Percentiles rank a stretch among this genome's conserved stretches.
phyloP scores from a whole-genome alignment of 2,113 vertebrate genomes.

The Oceanodroma tethys region DNA sequence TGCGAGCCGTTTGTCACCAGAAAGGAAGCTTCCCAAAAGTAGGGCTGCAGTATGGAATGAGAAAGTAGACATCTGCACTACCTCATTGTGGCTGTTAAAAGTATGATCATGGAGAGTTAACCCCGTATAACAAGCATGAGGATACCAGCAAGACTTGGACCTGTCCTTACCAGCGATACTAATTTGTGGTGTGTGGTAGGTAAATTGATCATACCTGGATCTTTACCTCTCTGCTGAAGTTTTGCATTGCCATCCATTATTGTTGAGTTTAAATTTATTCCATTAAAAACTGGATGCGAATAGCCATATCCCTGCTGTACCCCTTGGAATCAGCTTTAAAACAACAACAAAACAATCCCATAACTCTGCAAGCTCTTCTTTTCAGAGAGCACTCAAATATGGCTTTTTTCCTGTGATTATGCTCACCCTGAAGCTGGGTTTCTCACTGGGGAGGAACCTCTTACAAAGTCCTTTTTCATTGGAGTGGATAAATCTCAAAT shows the following conservation, averaged over 20 bases:
- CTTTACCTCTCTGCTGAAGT: background rate
- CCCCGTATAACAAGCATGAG: background rate
- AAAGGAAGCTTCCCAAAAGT: background rate
- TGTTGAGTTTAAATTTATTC: background rate
- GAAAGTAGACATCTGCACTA: background rate
- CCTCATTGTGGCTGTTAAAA: background rate
- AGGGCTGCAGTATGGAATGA: background rate
- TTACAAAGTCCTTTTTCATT: background rate
- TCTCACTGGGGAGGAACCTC: background rate
- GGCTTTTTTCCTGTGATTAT: background rate
- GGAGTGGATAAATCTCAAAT: background rate
- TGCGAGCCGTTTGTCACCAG: background rate
- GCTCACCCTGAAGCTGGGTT: background rate
- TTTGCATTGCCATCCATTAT: background rate
- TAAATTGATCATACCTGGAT: background rate
- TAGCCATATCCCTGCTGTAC: background rate
- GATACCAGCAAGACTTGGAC: background rate
- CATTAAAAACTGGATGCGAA: background rate
- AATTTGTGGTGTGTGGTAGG: background rate
- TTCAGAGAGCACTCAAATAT: background rate
- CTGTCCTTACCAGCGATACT: fast-evolving
- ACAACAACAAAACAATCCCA: background rate
- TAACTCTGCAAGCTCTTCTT: background rate
- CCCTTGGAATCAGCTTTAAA: background rate
- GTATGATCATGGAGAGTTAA: background rate